Conservation (phyloP, 2,113 vertebrate species). For the Thamnaconus septentrionalis region DNA sequence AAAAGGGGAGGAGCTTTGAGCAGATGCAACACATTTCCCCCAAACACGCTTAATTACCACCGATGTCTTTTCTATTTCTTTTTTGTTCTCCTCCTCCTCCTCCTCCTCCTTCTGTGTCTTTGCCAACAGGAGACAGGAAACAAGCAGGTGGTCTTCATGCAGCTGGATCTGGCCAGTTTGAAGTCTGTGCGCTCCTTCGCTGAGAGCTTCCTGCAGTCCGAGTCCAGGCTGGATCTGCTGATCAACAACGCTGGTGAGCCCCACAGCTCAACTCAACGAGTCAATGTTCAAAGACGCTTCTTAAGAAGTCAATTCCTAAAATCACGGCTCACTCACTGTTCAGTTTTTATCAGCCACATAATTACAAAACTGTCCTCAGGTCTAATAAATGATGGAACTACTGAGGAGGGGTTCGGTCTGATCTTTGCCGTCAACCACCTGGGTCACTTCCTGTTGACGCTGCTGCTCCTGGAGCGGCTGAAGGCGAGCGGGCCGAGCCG, state of each 20-base stretch:
- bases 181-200: slow-evolving; percentile 53
- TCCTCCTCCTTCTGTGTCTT: too few species aligned
- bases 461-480: slow-evolving; percentile 81
- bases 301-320: too few species aligned
- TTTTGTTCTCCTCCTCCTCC: too few species aligned
- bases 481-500: slow-evolving; percentile 76
- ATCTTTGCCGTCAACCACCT: slow-evolving; percentile 86
- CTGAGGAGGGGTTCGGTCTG: slow-evolving; percentile 80
- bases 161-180: slow-evolving; percentile 64
- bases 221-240: slow-evolving; percentile 65
- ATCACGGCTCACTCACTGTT: too few species aligned
- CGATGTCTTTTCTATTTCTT: too few species aligned
- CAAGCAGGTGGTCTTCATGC: slow-evolving; percentile 53
- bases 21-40: too few species aligned
- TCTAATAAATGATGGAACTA: slow-evolving; percentile 76
- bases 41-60: too few species aligned
- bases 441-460: slow-evolving; percentile 76
- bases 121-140: slow-evolving; percentile 61
- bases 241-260: slow-evolving; percentile 71
- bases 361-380: slow-evolving; percentile 72
- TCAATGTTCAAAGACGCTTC: too few species aligned
- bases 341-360: too few species aligned
- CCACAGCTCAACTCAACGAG: too few species aligned
- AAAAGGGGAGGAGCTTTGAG: slow-evolving; percentile 28
- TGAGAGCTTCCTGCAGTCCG: slow-evolving; percentile 39